Conservation (phyloP, 1,140 invertebrate species). For the Octopus bimaculoides region DNA sequence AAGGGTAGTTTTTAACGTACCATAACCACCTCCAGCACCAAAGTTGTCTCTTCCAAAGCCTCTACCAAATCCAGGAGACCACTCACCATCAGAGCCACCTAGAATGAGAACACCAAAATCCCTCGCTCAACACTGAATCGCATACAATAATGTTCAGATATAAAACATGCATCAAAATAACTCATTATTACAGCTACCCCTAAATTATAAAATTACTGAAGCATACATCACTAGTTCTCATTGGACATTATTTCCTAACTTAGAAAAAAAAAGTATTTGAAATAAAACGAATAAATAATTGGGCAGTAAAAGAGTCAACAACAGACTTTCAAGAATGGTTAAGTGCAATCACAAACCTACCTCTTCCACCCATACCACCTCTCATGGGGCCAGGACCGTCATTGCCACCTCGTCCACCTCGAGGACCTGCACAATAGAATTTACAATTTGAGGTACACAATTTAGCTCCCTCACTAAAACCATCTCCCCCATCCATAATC, state of each 20-base stretch:
- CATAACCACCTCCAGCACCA: not conserved
- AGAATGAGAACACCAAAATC: slow-evolving; percentile 27
- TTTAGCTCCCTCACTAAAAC: slow-evolving; percentile 32
- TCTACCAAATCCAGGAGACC: slow-evolving; percentile 26
- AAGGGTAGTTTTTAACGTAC: not conserved
- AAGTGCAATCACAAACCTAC: not conserved
- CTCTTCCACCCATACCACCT: slow-evolving; percentile 24
- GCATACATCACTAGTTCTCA: too few species aligned
- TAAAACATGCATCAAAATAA: slow-evolving; percentile 22
- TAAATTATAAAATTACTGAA: too few species aligned
- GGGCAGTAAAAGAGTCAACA: too few species aligned
- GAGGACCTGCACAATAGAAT: slow-evolving; percentile 27
- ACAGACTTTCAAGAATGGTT: too few species aligned
- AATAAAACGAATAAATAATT: too few species aligned
- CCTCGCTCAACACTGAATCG: slow-evolving; percentile 16
- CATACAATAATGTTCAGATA: slow-evolving; percentile 13
- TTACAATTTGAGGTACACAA: slow-evolving; percentile 60
- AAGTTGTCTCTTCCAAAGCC: slow-evolving; percentile 21
- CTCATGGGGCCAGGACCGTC: slow-evolving; percentile 21
- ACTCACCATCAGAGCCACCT: slow-evolving; percentile 29
- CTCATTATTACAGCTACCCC: slow-evolving; percentile 20
- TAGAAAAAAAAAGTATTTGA: too few species aligned
- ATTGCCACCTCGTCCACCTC: slow-evolving; percentile 7
- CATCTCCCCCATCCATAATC: slow-evolving; percentile 5
- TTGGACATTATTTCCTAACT: too few species aligned